Conservation (phyloP, 2,888 invertebrate species). For the Dioctria linearis region DNA sequence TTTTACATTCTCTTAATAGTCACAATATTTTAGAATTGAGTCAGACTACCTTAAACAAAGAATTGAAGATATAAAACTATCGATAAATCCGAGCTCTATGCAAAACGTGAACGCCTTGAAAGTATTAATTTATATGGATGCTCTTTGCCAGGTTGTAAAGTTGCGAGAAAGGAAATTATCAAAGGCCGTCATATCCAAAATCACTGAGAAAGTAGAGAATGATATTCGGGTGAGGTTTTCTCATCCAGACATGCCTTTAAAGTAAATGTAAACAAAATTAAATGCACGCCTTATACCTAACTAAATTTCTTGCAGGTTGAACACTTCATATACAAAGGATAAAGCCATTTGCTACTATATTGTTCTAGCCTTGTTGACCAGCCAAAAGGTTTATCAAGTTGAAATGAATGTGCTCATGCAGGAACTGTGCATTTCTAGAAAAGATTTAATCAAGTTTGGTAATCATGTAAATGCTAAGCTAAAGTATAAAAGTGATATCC, state of each 20-base stretch:
- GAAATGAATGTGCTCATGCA: slow-evolving; percentile 62
- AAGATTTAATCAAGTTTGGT: slow-evolving; percentile 65
- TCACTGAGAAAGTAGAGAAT: slow-evolving; percentile 68
- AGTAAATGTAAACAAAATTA: slow-evolving; percentile 31
- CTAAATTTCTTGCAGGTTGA: slow-evolving; percentile 60
- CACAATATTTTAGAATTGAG: slow-evolving; percentile 62
- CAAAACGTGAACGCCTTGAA: slow-evolving; percentile 64
- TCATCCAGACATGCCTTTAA: slow-evolving; percentile 42
- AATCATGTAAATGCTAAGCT: slow-evolving; percentile 64
- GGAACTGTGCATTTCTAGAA: slow-evolving; percentile 64
- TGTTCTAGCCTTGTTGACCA: slow-evolving; percentile 65
- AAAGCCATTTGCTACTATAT: slow-evolving; percentile 68
- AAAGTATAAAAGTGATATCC: slow-evolving; percentile 60
- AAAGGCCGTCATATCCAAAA: slow-evolving; percentile 64
- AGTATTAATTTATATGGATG: slow-evolving; percentile 68
- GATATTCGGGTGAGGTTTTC: slow-evolving; percentile 67
- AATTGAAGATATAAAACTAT: slow-evolving; percentile 48
- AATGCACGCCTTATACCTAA: neutral
- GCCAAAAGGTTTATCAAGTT: slow-evolving; percentile 63
- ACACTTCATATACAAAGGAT: slow-evolving; percentile 64
- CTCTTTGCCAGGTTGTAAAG: slow-evolving; percentile 64
- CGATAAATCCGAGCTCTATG: slow-evolving; percentile 33
- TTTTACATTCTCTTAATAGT: too few relatives aligned
- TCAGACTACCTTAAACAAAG: slow-evolving; percentile 63
- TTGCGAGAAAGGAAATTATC: slow-evolving; percentile 63